These are phyloP conservation scores for Sericinus montela DNA, from an alignment of 2,888 invertebrate genomes.

Conservation along the genomic window DNA sequence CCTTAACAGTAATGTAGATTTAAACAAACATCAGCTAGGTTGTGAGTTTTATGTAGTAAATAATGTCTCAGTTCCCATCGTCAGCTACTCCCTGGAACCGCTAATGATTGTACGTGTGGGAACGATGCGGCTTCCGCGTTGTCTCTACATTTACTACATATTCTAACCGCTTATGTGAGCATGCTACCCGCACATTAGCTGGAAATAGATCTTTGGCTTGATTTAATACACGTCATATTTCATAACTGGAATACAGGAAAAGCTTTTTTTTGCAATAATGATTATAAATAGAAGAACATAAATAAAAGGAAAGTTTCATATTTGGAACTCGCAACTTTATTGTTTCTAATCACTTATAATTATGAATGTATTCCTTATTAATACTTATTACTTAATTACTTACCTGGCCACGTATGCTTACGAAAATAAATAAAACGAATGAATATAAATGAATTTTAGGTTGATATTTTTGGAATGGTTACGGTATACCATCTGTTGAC, in stretches of 20 bases:
- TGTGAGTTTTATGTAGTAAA: conserved; percentile 26
- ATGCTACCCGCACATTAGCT: conserved; percentile 2
- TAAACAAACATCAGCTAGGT: background rate
- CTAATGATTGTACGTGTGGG: conserved; percentile 64
- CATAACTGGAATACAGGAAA: background rate
- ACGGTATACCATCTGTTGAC: no score
- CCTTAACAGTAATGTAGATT: background rate
- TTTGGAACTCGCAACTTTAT: no score
- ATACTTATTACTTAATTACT: no score
- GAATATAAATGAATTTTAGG: no score
- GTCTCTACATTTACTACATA: background rate
- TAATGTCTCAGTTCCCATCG: conserved; percentile 52
- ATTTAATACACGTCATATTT: background rate
- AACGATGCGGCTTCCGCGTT: conserved; percentile 53
- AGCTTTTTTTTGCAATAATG: no score
- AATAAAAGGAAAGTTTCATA: no score
- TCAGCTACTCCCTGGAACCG: conserved; percentile 48
- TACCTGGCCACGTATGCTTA: no score
- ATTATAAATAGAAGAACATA: no score
- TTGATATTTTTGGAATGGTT: no score
- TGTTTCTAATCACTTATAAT: no score
- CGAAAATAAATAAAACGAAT: no score
- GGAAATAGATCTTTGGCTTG: conserved; percentile 1
- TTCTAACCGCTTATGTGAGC: conserved; percentile 4
- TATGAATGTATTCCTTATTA: no score